Conservation (phyloP, 2,113 vertebrate species). For the Columba livia region DNA sequence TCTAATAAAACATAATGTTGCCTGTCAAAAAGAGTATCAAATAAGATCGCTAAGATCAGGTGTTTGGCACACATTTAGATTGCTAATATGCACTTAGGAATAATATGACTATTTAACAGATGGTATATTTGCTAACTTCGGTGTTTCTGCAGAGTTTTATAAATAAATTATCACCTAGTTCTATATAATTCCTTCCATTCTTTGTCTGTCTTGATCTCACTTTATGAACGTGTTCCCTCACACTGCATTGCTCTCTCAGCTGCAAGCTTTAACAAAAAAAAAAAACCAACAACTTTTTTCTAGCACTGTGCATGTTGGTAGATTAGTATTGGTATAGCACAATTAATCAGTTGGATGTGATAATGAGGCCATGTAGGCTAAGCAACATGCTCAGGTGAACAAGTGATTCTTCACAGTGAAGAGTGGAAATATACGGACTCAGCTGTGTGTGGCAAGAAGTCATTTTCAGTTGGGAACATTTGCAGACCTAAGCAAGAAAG, state of each 20-base stretch:
- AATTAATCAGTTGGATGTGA: background rate
- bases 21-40: conserved; percentile 48
- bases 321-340: background rate
- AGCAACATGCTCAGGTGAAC: background rate
- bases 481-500: background rate
- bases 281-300: background rate
- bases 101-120: conserved; percentile 63
- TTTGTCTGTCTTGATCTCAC: conserved; percentile 51
- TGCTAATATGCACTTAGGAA: conserved; percentile 63
- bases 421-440: background rate
- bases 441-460: background rate
- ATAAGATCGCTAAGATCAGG: conserved; percentile 37
- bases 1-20: conserved; percentile 47
- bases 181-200: conserved; percentile 29
- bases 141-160: conserved; percentile 58
- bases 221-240: conserved; percentile 39
- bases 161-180: conserved; percentile 70
- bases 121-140: conserved; percentile 54
- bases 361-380: background rate
- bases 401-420: background rate
- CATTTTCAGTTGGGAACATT: background rate
- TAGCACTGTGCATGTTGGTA: background rate
- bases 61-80: conserved; percentile 47
- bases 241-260: conserved; percentile 13
- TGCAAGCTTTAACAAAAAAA: background rate